Evolutionary conservation across 2,888 invertebrate species (phyloP).

Genomic region (Noctuana brunneofusca): DNA sequence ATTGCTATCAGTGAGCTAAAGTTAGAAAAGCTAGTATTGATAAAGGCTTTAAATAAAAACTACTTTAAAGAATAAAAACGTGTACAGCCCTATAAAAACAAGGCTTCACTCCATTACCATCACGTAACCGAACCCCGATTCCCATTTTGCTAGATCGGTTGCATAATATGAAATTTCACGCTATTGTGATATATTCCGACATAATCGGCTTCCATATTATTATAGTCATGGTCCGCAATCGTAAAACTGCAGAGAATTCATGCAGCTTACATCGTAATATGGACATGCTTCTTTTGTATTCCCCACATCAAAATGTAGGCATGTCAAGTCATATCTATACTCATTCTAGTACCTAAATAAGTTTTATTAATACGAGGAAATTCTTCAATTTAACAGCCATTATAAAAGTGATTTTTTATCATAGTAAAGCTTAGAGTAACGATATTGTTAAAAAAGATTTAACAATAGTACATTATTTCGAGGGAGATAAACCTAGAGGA

Average conservation of each 20-base stretch:
- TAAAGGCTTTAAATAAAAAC: neutral
- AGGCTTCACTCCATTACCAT: constrained; percentile 8
- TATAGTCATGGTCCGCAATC: constrained; percentile 15
- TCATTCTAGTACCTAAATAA: too few relatives aligned
- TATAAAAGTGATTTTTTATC: neutral
- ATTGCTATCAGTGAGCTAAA: neutral
- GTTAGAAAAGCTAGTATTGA: neutral
- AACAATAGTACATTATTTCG: neutral
- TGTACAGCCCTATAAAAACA: constrained; percentile 20
- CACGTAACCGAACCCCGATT: constrained; percentile 19
- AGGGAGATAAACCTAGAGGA: neutral
- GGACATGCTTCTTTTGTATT: neutral
- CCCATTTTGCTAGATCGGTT: constrained; percentile 34
- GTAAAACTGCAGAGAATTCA: constrained; percentile 11
- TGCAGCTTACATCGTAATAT: constrained; percentile 2
- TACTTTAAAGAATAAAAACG: constrained; percentile 10
- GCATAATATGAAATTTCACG: constrained; percentile 34
- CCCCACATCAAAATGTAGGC: neutral
- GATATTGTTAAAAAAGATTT: neutral
- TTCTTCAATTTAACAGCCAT: too few relatives aligned
- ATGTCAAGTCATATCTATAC: neutral
- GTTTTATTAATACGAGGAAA: too few relatives aligned
- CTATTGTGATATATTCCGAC: constrained; percentile 30
- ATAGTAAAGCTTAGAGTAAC: neutral
- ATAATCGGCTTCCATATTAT: constrained; percentile 32